Conservation (phyloP, 1,140 invertebrate genomes). For the Leptinotarsa undecemlineata region DNA sequence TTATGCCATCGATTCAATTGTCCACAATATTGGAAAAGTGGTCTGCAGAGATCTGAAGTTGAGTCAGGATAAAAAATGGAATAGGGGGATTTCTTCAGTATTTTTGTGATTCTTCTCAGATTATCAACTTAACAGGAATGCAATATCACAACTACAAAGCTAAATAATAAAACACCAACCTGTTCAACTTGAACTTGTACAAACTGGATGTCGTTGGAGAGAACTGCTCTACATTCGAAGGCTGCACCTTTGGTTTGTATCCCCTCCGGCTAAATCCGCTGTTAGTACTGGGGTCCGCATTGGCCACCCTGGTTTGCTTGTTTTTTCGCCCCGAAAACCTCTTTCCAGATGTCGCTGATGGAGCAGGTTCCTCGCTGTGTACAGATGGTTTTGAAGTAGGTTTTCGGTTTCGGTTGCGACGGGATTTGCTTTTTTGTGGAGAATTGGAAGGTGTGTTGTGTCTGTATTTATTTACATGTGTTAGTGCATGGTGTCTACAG, state of each 20-base stretch:
- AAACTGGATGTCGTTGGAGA: conserved; percentile 60
- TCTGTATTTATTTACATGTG: conserved; percentile 56
- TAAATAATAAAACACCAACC: conserved; percentile 53
- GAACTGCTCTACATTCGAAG: conserved; percentile 59
- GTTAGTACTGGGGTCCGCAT: conserved; percentile 57
- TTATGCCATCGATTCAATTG: no score
- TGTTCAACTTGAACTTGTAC: conserved; percentile 76
- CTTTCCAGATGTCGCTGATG: conserved; percentile 57
- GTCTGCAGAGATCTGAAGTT: no score
- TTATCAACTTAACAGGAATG: no score
- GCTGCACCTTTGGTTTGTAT: conserved; percentile 64
- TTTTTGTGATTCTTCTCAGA: no score
- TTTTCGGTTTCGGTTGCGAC: conserved; percentile 53
- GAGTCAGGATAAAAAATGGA: no score
- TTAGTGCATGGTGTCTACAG: conserved; percentile 45
- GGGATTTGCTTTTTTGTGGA: conserved; percentile 46
- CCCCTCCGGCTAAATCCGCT: conserved; percentile 59
- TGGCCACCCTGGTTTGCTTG: conserved; percentile 50
- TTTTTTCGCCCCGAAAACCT: conserved; percentile 42
- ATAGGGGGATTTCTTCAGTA: no score
- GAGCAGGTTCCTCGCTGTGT: conserved; percentile 63
- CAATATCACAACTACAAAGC: no score
- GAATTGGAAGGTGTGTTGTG: conserved; percentile 50
- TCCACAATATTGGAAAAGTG: no score
- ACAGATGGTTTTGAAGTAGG: conserved; percentile 63